Conservation (phyloP, 2,113 vertebrate species). For the Dipodomys stephensi region DNA sequence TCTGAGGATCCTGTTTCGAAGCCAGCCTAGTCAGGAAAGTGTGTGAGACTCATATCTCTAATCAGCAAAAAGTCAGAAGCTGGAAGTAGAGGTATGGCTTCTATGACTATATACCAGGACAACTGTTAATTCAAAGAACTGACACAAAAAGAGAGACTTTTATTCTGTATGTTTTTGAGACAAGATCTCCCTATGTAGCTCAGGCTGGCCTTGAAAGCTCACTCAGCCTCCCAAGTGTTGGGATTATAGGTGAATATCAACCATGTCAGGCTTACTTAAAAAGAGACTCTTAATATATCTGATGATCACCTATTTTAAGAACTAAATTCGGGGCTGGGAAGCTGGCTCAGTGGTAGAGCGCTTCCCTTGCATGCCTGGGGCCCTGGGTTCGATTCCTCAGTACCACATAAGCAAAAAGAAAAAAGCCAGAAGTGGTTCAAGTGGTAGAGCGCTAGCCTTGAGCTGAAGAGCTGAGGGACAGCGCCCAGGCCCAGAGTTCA, state of each 20-base stretch:
- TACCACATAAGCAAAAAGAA: no score
- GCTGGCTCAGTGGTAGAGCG: no score
- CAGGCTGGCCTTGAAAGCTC: neutral
- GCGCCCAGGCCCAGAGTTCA: no score
- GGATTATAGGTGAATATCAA: neutral
- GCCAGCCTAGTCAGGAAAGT: neutral
- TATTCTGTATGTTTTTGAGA: neutral
- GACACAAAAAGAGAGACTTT: constrained; percentile 38
- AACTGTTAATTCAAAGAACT: constrained; percentile 48
- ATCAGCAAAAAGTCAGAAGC: no score
- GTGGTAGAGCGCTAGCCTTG: no score
- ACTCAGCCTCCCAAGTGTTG: neutral
- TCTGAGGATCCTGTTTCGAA: no score
- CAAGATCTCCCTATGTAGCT: neutral
- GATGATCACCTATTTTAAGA: constrained; percentile 41
- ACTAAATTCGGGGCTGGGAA: constrained; percentile 42
- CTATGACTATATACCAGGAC: neutral
- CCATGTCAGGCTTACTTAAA: neutral
- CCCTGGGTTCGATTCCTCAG: no score
- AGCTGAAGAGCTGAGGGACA: no score
- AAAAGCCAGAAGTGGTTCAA: no score
- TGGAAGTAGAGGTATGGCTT: no score
- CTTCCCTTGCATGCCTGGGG: no score
- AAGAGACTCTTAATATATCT: neutral
- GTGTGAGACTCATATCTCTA: no score